These are phyloP conservation scores for Paralvinella palmiformis DNA, from an alignment of 1,140 invertebrate genomes.

Conservation along the genomic window DNA sequence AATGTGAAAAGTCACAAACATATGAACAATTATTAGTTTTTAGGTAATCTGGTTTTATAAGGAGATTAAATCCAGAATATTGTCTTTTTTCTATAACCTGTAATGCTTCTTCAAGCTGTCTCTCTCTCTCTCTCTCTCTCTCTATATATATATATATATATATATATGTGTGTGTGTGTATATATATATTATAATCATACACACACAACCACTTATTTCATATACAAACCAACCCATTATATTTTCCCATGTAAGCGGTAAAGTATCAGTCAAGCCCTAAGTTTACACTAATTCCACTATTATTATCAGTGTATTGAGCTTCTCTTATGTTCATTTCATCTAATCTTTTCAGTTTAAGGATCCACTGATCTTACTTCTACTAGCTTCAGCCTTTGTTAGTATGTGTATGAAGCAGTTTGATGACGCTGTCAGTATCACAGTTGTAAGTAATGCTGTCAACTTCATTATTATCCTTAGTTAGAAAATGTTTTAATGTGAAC, in stretches of 20 bases:
- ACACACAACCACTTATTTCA: neutral
- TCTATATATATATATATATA: no score
- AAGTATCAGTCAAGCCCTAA: no score
- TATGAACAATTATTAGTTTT: no score
- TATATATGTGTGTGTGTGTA: neutral
- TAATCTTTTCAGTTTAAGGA: slow-evolving; percentile 82
- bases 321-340: neutral
- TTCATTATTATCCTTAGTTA: neutral
- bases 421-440: slow-evolving; percentile 96
- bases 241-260: neutral
- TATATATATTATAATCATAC: neutral
- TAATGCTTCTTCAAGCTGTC: no score
- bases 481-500: neutral
- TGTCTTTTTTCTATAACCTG: no score
- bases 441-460: slow-evolving; percentile 73
- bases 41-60: no score
- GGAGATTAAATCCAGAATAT: no score
- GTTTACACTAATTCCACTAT: neutral
- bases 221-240: neutral
- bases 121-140: no score
- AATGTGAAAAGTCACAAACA: no score
- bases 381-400: slow-evolving; percentile 93
- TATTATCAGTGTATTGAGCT: neutral
- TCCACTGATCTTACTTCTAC: slow-evolving; percentile 87
- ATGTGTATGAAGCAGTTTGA: slow-evolving; percentile 96